Base-by-base conservation (phyloP, 1,140 invertebrate genomes). In the Drosophila obscura region DNA sequence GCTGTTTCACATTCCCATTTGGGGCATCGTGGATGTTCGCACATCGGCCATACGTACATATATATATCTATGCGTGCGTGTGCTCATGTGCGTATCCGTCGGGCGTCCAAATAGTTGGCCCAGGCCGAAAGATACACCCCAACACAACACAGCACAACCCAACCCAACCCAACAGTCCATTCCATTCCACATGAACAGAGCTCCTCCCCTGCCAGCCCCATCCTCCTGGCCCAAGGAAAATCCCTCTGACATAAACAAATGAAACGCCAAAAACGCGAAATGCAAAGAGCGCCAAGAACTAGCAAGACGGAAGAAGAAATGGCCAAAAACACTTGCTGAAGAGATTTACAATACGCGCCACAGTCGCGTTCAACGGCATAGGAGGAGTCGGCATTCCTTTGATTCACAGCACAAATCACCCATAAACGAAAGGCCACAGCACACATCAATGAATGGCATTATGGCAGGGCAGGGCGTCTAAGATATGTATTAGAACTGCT, bases 221-320 rank as follows among this genome's bases (percentile, higher is more conserved):
- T n/a, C 46, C 64, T 31, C 6, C 31, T 46, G 19, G 31, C 41
- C 24, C 15, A 8, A 28, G 28, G 16, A 6, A 1, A 28, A 28
- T 28, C 8, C 31, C 31, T 0, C 8, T 9, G 73, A 78, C 82
- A 78, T 87, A 87, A 88, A 83, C 79, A 88, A 87, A 87, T 87
- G 84, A 77, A 76, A n/a, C n/a, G 67, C 48, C 73, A 81, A 76
- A 63, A 61, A 49, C 15, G 39, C 24, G 35, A 59, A 64, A 73
- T 51, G 46, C 46, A 26, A 80, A 66, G 63, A 58, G 46, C 59
- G 68, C 60, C 35, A 65, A 69, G 57, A 75, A 41, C 62, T 51
- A 31, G 7, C 3, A 31, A 31, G 8, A 8, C 31, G 7, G 31
- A 31, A 31, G 31, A 73, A 74, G 78, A 85, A 85, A 87, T 82